Percentiles rank a stretch among this genome's conserved stretches.
Evolutionary conservation across 2,113 vertebrate species (phyloP).

Genomic region (Dermatemys mawii): DNA sequence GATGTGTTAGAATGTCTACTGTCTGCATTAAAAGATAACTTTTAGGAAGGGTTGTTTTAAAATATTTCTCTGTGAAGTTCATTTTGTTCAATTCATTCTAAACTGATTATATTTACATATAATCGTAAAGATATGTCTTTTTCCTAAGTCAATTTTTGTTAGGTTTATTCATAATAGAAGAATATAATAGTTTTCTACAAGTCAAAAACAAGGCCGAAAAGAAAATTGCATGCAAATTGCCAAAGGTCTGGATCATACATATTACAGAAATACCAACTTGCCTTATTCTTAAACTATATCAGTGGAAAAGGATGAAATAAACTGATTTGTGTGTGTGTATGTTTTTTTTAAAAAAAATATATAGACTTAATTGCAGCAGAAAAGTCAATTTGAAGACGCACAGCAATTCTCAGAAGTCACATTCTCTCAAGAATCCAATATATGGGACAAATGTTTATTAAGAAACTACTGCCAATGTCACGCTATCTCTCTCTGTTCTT

Average conservation of each 20-base stretch:
- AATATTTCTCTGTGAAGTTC: not conserved
- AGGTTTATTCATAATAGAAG: not conserved
- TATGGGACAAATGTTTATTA: not conserved
- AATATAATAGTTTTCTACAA: not conserved
- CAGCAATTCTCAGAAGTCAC: not conserved
- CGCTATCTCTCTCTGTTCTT: not conserved
- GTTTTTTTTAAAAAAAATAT: not conserved
- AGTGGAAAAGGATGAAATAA: accelerated
- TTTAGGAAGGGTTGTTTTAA: not conserved
- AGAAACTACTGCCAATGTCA: not conserved
- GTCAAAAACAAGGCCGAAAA: not conserved
- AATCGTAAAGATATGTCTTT: not conserved
- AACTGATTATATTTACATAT: not conserved
- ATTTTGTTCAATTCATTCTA: not conserved
- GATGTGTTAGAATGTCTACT: not conserved
- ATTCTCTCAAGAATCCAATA: not conserved
- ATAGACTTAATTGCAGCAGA: not conserved
- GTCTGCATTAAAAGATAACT: not conserved
- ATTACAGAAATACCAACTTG: not conserved
- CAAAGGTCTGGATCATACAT: not conserved
- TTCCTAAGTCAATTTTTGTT: not conserved
- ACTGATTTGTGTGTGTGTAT: accelerated
- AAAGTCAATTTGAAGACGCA: not conserved
- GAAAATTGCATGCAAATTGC: not conserved
- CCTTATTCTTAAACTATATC: not conserved